Base-by-base conservation (phyloP, 2,113 vertebrate species). In the Condylura cristata region DNA sequence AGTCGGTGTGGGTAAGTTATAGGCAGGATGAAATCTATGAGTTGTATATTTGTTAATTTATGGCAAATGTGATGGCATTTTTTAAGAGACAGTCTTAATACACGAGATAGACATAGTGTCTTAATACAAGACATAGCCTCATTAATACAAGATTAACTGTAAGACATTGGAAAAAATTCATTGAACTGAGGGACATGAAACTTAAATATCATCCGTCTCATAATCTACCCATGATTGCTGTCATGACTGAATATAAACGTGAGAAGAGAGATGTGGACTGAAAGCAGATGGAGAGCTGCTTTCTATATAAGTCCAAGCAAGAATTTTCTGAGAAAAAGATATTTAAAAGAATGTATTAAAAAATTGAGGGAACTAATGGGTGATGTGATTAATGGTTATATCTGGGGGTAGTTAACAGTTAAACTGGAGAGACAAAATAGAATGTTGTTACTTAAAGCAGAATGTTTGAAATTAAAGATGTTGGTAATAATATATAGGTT, bases 221-320 rank as follows among this genome's bases (percentile, higher is more conserved):
- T 9, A 24, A 5, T 24, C 3, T 1, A 44, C n/a, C 1, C 3
- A 10, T 6, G 2, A 32, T 2, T 61, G 44, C 39, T 30, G 2
- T 4, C n/a, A 14, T 14, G 4, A 8, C 18, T 61, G 39, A 39
- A 68, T 30, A 17, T 8, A 82, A 72, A 80, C 53, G 0, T 14
- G 20, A 86, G 10, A 61, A 46, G 39, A 81, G 8, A 51, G 5
- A 17, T 10, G 0, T 60, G 3, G 51, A 13, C 1, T 81, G 46
- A 61, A n/a, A 1, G 2, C 3, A 30, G 2, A 2, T 4, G 18
- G 26, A 1, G 17, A 30, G 11, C 12, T 53, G 2, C 0, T 24
- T n/a, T 60, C 10, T 60, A 12, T 28, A 26, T 17, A 13, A 24
- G 2, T 3, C n/a, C 32, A 80, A 90, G 16, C 66, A 75, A 72